phyloP scores from a whole-genome alignment of 2,113 vertebrate genomes.

The Alosa alosa region DNA sequence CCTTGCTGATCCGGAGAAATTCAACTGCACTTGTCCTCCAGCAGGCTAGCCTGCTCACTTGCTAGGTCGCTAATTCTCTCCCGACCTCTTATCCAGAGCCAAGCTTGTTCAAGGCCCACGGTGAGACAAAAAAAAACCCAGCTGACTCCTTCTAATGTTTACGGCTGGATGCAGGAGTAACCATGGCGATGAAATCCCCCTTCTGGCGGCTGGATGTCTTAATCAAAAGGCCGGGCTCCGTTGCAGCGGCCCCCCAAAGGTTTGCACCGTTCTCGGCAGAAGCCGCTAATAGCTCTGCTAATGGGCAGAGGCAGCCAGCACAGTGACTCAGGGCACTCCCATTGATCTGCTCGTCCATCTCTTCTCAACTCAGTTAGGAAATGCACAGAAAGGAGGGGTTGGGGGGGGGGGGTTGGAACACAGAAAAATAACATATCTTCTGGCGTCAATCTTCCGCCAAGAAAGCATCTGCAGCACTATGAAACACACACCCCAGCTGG shows the following conservation, averaged over 20 bases:
- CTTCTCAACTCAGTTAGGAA: neutral
- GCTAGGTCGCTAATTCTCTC: conserved; percentile 5
- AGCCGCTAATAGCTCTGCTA: conserved; percentile 23
- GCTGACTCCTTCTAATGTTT: neutral
- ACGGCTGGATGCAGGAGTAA: neutral
- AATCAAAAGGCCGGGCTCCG: conserved; percentile 42
- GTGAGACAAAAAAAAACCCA: neutral
- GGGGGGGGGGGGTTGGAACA: neutral
- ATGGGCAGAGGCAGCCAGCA: conserved; percentile 12
- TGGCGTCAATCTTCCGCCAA: neutral
- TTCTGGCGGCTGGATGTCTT: conserved; percentile 40
- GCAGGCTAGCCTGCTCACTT: neutral
- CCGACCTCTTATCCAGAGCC: neutral
- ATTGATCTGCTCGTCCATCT: neutral
- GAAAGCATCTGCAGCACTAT: neutral
- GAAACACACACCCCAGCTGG: neutral
- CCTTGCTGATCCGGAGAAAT: neutral
- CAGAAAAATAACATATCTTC: neutral
- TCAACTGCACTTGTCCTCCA: neutral
- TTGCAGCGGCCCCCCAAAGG: conserved; percentile 20
- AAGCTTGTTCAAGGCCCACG: neutral
- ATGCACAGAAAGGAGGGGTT: neutral
- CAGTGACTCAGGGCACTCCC: neutral
- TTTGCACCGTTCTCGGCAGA: conserved; percentile 1
- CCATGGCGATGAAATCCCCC: conserved; percentile 50